Evolutionary conservation across 2,113 vertebrate genomes (phyloP).

Genomic region (Helogale parvula): DNA sequence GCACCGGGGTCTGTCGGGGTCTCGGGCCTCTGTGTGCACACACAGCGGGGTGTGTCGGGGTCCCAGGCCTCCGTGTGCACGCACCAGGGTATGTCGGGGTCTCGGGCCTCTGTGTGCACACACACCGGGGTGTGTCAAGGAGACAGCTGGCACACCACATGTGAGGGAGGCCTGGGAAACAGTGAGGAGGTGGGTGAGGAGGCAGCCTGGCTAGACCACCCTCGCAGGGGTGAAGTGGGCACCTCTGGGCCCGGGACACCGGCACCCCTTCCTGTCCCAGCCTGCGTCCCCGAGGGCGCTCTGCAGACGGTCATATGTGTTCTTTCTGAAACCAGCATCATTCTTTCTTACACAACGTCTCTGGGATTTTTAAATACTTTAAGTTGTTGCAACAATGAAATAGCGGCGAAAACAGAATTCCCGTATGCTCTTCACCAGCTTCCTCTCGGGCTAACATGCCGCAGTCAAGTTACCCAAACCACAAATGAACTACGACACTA

Average conservation of each 20-base stretch:
- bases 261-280: not conserved
- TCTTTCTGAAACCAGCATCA: not conserved
- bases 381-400: not conserved
- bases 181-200: no score
- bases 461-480: not conserved
- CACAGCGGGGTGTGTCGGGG: no score
- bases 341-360: not conserved
- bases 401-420: not conserved
- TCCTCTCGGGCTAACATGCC: not conserved
- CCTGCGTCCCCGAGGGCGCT: not conserved
- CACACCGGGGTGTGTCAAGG: not conserved
- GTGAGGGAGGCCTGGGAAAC: fast-evolving
- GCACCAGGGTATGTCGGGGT: no score
- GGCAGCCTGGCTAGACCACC: not conserved
- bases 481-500: not conserved
- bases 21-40: no score
- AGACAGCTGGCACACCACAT: not conserved
- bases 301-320: not conserved
- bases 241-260: not conserved
- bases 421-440: not conserved
- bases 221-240: not conserved
- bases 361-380: not conserved
- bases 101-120: not conserved
- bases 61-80: no score
- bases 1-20: no score